Conservation (phyloP, 2,113 vertebrate species). For the Phasianus colchicus region DNA sequence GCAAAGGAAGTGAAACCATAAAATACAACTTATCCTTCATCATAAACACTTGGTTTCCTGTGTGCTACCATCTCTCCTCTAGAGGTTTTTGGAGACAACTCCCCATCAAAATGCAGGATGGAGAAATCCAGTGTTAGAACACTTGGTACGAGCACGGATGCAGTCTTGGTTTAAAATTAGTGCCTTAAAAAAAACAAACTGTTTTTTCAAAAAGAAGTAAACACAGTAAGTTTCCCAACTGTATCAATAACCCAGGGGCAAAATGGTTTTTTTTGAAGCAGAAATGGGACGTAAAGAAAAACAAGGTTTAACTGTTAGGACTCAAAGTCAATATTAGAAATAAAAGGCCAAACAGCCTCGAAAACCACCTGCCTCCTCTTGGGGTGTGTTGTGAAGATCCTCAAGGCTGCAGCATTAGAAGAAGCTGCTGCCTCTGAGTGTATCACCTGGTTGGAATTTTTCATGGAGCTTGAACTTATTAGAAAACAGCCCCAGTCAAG, state of each 20-base stretch:
- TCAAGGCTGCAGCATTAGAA: neutral
- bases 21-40: neutral
- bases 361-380: slow-evolving; percentile 65
- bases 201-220: slow-evolving; percentile 35
- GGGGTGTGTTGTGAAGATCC: slow-evolving; percentile 39
- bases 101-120: accelerated
- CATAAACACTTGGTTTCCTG: neutral
- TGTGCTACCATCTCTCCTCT: neutral
- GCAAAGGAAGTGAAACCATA: neutral
- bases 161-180: neutral
- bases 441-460: slow-evolving; percentile 80
- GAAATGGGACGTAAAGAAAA: slow-evolving; percentile 61
- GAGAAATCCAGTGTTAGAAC: neutral
- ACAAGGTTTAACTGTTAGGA: slow-evolving; percentile 65
- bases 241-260: slow-evolving; percentile 73
- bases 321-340: slow-evolving; percentile 74
- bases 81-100: neutral
- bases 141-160: neutral
- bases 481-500: slow-evolving; percentile 69
- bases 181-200: neutral
- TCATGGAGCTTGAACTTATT: slow-evolving; percentile 76
- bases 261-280: slow-evolving; percentile 20
- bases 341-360: slow-evolving; percentile 1
- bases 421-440: slow-evolving; percentile 52
- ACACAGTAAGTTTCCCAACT: slow-evolving; percentile 64